phyloP scores from a whole-genome alignment of 2,113 vertebrate species.

The Serilophus lunatus region DNA sequence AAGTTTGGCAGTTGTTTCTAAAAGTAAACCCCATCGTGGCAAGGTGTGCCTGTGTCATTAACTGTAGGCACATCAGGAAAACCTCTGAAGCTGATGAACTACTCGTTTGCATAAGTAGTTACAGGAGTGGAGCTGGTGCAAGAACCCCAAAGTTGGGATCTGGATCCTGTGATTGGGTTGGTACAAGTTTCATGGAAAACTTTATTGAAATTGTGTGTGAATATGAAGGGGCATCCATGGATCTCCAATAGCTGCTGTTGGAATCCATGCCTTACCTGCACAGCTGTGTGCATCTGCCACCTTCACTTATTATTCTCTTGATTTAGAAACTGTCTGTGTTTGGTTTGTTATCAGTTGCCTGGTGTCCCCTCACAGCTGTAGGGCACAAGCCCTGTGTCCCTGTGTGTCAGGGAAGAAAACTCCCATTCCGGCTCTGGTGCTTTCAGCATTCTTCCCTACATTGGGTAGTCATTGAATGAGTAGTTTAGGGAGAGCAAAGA shows the following conservation, averaged over 20 bases:
- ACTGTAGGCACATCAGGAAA: background rate
- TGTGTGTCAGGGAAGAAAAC: background rate
- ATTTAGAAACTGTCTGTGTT: background rate
- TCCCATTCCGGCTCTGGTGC: background rate
- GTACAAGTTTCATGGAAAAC: background rate
- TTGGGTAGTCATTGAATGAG: background rate
- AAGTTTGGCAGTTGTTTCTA: background rate
- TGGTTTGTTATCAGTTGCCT: background rate
- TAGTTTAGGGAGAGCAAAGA: background rate
- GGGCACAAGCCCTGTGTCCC: background rate
- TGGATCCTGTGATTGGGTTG: background rate
- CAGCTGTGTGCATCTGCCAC: background rate
- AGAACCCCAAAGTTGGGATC: background rate
- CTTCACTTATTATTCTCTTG: background rate
- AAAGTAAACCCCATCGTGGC: background rate
- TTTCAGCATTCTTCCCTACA: background rate
- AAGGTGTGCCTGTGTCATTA: background rate
- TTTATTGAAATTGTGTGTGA: background rate
- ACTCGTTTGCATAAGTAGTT: background rate
- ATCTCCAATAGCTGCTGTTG: background rate
- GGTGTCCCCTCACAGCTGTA: background rate
- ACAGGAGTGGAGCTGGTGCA: background rate
- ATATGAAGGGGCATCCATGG: background rate
- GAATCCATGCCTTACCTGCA: background rate
- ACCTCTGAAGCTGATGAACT: background rate